Percentiles rank a stretch among this genome's conserved stretches.
These are phyloP conservation scores for Scyliorhinus canicula DNA, from an alignment of 2,797 vertebrate genomes.

Conservation along the genomic window DNA sequence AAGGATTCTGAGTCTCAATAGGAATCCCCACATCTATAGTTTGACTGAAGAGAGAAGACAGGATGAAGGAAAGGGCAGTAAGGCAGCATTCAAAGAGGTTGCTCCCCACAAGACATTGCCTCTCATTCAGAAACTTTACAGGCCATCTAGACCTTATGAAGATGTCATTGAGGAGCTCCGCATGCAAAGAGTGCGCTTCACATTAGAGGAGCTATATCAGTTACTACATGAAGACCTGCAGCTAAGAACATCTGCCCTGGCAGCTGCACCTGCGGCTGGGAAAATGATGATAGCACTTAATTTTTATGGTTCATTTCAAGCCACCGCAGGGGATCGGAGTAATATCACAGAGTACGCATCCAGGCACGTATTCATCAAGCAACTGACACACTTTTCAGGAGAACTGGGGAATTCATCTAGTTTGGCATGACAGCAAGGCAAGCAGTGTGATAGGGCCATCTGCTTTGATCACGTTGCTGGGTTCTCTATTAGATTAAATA, in stretches of 20 bases:
- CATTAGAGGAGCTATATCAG: not conserved
- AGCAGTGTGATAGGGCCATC: not conserved
- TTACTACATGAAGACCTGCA: not conserved
- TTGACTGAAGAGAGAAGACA: not conserved
- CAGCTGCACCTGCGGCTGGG: not conserved
- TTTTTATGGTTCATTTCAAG: not conserved
- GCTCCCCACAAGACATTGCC: not conserved
- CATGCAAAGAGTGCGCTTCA: not conserved
- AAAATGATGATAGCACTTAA: constrained; percentile 3
- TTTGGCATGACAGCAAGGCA: not conserved
- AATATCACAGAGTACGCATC: not conserved
- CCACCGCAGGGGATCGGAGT: not conserved
- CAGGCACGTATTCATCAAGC: not conserved
- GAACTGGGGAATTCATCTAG: not conserved
- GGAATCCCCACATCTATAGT: not conserved
- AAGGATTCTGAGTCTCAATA: not conserved
- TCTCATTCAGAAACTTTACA: not conserved
- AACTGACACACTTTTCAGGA: constrained; percentile 8
- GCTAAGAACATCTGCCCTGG: constrained; percentile 20
- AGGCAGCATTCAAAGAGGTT: too few species aligned
- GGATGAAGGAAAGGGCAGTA: too few species aligned
- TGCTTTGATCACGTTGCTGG: not conserved
- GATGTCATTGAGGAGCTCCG: not conserved
- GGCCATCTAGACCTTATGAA: not conserved
- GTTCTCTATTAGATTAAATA: not conserved